Evolutionary conservation across 2,113 vertebrate species (phyloP).

Genomic region (Chloropsis cyanopogon): DNA sequence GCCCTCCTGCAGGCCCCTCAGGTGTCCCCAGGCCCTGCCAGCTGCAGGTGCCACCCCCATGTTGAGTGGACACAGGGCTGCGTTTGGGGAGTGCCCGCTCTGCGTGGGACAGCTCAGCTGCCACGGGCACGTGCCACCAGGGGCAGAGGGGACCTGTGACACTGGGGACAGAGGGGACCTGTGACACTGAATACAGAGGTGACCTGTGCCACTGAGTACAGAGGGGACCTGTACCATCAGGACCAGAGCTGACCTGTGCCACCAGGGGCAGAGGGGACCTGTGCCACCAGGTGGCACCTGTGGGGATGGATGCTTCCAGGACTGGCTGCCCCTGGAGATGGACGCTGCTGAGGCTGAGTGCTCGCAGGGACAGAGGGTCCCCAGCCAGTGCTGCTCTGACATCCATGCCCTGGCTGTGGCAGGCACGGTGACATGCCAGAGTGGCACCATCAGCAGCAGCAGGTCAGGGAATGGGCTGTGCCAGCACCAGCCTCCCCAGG

Average conservation of each 20-base stretch:
- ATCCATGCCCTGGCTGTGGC: fast-evolving
- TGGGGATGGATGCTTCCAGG: neutral
- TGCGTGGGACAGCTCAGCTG: neutral
- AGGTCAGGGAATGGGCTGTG: neutral
- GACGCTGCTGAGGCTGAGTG: neutral
- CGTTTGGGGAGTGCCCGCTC: fast-evolving
- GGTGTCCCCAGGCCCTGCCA: neutral
- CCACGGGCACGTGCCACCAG: fast-evolving
- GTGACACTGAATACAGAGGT: neutral
- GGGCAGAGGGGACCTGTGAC: neutral
- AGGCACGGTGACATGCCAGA: fast-evolving
- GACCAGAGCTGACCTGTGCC: neutral
- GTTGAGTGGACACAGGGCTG: neutral
- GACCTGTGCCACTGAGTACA: fast-evolving
- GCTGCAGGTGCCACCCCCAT: neutral
- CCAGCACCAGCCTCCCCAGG: neutral
- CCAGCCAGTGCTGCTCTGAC: neutral
- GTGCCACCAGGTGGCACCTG: neutral
- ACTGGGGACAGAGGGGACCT: neutral
- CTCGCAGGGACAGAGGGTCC: neutral
- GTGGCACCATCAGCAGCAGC: neutral
- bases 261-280: neutral
- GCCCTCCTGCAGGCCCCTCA: neutral
- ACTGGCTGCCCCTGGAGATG: neutral
- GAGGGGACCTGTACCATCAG: neutral